Evolutionary conservation across 2,888 invertebrate genomes (phyloP), one percentile per base, ranked within the genome.

Genomic region (Plebejus melissa): DNA sequence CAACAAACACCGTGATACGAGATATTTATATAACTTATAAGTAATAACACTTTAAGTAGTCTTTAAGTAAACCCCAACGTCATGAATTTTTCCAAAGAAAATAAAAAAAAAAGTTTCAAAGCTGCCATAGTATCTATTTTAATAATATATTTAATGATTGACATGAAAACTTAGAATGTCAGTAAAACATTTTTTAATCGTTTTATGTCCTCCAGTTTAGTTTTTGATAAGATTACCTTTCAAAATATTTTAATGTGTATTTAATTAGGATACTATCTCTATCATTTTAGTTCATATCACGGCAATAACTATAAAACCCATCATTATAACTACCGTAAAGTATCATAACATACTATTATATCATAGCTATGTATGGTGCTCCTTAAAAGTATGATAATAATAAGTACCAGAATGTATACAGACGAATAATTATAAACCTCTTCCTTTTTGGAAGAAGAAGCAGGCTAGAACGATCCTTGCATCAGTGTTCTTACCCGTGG

Each of bases 231-330:
- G 22, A 58, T 22, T 7, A 58, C 0, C 6, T 22, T 22, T 2
- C 58, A n/a, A 58, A 58, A 58, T 22, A 58, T 58, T 7, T 58
- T 22, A 7, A 58, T 6, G 58, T 58, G 22, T 7, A 22, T 58
- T 58, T 58, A 58, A 58, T 58, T 22, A 58, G 58, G 22, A 58
- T 7, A 22, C 7, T 58, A 58, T 58, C 58, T 58, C n/a, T 6
- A 22, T 58, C n/a, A 58, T n/a, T 58, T 58, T 58, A 22, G 57
- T 58, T 58, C n/a, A n/a, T 58, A 58, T 58, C 57, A 58, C 6
- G 57, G 57, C 6, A 6, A 58, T 22, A n/a, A n/a, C 6, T 7
- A n/a, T 58, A 7, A 58, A 58, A 58, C n/a, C 58, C 58, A 58
- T 58, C 58, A 58, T 58, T 22, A 22, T 22, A 22, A 58, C 7